Base-by-base conservation (phyloP, 2,888 invertebrate genomes). In the Strigamia maritima region DNA sequence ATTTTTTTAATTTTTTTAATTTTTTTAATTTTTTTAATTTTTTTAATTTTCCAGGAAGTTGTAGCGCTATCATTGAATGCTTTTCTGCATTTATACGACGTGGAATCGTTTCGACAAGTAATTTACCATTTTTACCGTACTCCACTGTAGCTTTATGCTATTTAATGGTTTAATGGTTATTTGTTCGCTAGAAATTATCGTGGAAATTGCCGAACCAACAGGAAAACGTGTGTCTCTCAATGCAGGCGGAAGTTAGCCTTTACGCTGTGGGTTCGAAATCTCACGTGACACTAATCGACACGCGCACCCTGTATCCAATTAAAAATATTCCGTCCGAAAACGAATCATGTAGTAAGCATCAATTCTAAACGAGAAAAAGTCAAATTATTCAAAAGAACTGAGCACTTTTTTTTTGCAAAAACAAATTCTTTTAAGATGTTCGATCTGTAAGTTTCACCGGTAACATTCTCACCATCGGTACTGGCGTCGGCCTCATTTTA, bases 211-310 rank as follows among this genome's bases (percentile, higher is more conserved):
- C 94, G 0, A 94, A 94, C 80, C 92, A 93, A 81, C 93, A 94
- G 86, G 97, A 97, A 86, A 95, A 96, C 85, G 97, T 97, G 44
- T 97, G 97, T 84, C 89, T 97, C 84, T 93, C 95, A 40, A 94
- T 91, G 0, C 92, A 95, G 86, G 92, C 92, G 80, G 92, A 92
- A 84, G 94, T 94, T 26, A 83, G 84, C 12, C 88, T 97, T 70
- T 97, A 97, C 87, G 97, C 96, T 0, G 93, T 97, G 75, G 98
- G 97, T 0, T 97, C 97, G 84, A 92, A 95, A 82, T 96, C 96
- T 0, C 95, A 96, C 86, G 95, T 97, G 0, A 89, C 96, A 76
- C 88, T 97, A 22, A 88, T 97, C 80, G 97, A 98, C 87, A 93
- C 95, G 35, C 89, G 96, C 82, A 94, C 95, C 28, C 88, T 96